Evolutionary conservation across 2,888 invertebrate species (phyloP).

Genomic region (Gortyna flavago): DNA sequence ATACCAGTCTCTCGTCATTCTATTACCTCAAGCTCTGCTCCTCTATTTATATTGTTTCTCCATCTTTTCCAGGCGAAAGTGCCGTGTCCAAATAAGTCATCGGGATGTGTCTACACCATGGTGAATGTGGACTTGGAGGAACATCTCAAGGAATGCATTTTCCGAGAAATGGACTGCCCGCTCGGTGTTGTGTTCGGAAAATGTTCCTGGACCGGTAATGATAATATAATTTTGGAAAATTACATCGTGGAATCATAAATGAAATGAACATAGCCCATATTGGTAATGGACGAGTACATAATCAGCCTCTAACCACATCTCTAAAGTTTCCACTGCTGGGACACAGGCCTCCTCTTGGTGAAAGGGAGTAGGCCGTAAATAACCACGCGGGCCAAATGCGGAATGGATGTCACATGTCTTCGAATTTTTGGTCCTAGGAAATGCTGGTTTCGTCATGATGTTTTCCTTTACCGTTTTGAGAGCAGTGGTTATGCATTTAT

Average conservation of each 20-base stretch:
- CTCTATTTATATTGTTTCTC: constrained; percentile 4
- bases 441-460: neutral
- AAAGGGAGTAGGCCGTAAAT: no score
- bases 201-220: constrained; percentile 85
- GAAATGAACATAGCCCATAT: neutral
- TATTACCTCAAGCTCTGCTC: neutral
- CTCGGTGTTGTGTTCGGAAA: constrained; percentile 81
- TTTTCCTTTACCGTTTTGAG: neutral
- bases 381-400: no score
- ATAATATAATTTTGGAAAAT: neutral
- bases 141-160: constrained; percentile 85
- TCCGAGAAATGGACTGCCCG: constrained; percentile 83
- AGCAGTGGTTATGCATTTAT: neutral
- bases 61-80: constrained; percentile 74
- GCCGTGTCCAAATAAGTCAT: constrained; percentile 79
- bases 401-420: no score
- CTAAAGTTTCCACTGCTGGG: no score
- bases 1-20: neutral
- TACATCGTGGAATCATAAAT: neutral
- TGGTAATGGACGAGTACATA: no score
- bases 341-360: no score
- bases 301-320: no score
- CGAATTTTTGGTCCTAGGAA: no score
- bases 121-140: constrained; percentile 73
- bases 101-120: constrained; percentile 81